Percentiles rank a stretch among this genome's conserved stretches.
Evolutionary conservation across 92 coral and sea anemone species (phyloP).

Genomic region (Epizoanthus rinbou): DNA sequence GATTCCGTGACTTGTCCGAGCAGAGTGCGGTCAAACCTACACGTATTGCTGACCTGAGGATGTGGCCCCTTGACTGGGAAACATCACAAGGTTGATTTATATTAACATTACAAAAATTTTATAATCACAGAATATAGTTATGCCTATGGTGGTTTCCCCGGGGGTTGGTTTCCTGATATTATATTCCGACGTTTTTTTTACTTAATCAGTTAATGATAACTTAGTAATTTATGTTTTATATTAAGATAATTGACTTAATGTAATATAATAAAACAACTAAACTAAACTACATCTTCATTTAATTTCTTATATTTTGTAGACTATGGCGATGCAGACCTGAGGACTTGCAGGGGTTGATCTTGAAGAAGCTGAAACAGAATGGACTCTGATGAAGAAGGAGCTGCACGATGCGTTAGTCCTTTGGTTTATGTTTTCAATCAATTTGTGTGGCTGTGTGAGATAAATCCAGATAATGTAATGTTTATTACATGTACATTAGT

Average conservation of each 20-base stretch:
- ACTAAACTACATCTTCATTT: neutral
- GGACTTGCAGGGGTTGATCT: slow-evolving; percentile 23
- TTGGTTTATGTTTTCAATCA: neutral
- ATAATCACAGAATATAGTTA: too few species aligned
- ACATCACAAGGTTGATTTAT: neutral
- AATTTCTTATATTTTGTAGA: slow-evolving; percentile 2
- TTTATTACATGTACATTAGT: too few species aligned
- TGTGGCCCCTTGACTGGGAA: slow-evolving; percentile 13
- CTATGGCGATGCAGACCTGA: slow-evolving; percentile 39
- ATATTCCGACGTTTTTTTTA: too few species aligned
- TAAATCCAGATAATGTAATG: too few species aligned
- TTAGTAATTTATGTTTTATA: neutral
- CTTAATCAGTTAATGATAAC: too few species aligned
- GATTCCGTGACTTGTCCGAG: neutral
- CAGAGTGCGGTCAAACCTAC: neutral
- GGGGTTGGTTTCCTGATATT: too few species aligned
- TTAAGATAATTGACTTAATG: neutral
- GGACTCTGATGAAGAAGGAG: slow-evolving; percentile 43
- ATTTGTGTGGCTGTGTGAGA: too few species aligned
- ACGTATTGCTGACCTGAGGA: slow-evolving; percentile 2
- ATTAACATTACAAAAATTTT: neutral
- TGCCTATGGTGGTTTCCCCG: too few species aligned
- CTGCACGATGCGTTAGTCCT: slow-evolving; percentile 19
- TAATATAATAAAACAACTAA: too few species aligned
- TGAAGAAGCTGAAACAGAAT: slow-evolving; percentile 37